Percentiles rank a stretch among this genome's conserved stretches.
These are phyloP conservation scores for Patella depressa DNA, from an alignment of 2,888 invertebrate species.

Conservation along the genomic window DNA sequence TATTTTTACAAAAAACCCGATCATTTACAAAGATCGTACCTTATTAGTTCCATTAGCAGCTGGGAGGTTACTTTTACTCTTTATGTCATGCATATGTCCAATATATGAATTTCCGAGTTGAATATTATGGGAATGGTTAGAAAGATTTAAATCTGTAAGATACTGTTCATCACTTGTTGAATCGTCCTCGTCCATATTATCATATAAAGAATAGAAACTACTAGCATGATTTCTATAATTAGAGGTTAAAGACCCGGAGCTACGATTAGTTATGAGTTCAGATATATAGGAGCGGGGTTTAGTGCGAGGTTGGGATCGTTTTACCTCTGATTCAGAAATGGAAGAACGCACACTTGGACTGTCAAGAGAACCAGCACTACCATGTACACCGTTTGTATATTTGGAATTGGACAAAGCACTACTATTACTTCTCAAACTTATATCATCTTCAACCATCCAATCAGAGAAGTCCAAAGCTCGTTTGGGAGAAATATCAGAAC, in stretches of 20 bases:
- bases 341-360: slow-evolving; percentile 13
- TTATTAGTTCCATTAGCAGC: slow-evolving; percentile 7
- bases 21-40: slow-evolving; percentile 5
- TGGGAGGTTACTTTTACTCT: background rate
- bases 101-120: background rate
- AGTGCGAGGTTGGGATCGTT: slow-evolving; percentile 10
- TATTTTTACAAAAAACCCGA: background rate
- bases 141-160: slow-evolving; percentile 13
- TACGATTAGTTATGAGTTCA: slow-evolving; percentile 22
- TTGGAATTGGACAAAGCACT: slow-evolving; percentile 22
- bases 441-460: slow-evolving; percentile 37
- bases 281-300: slow-evolving; percentile 18
- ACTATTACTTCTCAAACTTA: slow-evolving; percentile 26
- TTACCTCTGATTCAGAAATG: slow-evolving; percentile 29
- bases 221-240: slow-evolving; percentile 15
- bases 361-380: slow-evolving; percentile 6
- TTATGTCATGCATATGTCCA: background rate
- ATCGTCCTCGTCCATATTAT: slow-evolving; percentile 18
- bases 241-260: slow-evolving; percentile 15
- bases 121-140: slow-evolving; percentile 1
- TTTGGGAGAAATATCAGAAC: slow-evolving; percentile 40
- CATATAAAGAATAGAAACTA: slow-evolving; percentile 23
- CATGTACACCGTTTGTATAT: background rate
- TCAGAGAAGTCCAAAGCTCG: slow-evolving; percentile 33
- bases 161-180: slow-evolving; percentile 5